These are phyloP conservation scores for Cynoglossus semilaevis DNA, from an alignment of 2,113 vertebrate species.

Conservation along the genomic window DNA sequence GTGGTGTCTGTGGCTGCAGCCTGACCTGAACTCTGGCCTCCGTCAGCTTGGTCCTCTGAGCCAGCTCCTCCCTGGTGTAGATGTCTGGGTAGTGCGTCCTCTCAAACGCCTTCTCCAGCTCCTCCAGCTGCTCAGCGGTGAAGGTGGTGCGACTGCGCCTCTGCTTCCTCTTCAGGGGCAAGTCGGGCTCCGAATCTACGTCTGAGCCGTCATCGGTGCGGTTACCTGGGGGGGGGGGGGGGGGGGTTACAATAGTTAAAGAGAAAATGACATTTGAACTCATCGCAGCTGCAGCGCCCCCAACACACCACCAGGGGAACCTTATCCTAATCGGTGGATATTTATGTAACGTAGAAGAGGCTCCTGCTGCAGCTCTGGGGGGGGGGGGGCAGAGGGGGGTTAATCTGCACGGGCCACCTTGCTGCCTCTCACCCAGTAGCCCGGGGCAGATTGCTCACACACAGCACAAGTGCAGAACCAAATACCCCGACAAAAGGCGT, in stretches of 20 bases:
- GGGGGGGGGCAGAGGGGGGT: slow-evolving; percentile 66
- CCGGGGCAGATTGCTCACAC: slow-evolving; percentile 68
- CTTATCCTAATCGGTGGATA: slow-evolving; percentile 77
- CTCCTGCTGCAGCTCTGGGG: slow-evolving; percentile 67
- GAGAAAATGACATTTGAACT: slow-evolving; percentile 8
- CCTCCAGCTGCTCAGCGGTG: slow-evolving; percentile 97
- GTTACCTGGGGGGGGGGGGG: slow-evolving; percentile 79
- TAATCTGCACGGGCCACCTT: slow-evolving; percentile 83
- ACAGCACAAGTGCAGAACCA: slow-evolving; percentile 69
- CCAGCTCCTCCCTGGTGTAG: slow-evolving; percentile 96
- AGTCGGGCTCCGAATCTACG: slow-evolving; percentile 93
- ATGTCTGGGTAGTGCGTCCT: slow-evolving; percentile 98
- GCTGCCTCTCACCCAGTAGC: slow-evolving; percentile 75
- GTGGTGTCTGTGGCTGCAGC: too few species aligned
- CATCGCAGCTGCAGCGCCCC: slow-evolving; percentile 59
- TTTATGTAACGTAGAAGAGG: slow-evolving; percentile 74
- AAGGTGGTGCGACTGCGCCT: slow-evolving; percentile 96
- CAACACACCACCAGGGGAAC: slow-evolving; percentile 65
- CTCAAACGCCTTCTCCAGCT: slow-evolving; percentile 98
- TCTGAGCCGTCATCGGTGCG: slow-evolving; percentile 94
- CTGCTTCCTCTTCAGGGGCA: slow-evolving; percentile 96
- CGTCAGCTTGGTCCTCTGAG: slow-evolving; percentile 96
- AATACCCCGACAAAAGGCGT: slow-evolving; percentile 72
- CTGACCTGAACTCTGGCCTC: slow-evolving; percentile 95
- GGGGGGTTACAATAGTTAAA: slow-evolving; percentile 10